Evolutionary conservation across 2,888 invertebrate genomes (phyloP).

Genomic region (Eueremaeus valkanovi): DNA sequence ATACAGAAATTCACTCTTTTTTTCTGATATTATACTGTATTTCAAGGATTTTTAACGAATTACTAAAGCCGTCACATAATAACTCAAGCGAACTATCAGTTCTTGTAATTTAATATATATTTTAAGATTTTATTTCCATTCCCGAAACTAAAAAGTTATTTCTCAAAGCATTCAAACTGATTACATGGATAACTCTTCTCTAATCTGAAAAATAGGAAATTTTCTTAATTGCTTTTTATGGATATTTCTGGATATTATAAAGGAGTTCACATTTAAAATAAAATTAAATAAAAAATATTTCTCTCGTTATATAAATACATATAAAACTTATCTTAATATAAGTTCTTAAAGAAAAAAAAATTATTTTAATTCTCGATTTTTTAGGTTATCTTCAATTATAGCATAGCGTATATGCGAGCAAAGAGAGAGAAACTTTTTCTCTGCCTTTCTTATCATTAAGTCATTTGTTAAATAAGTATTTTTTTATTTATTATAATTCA

Average conservation of each 20-base stretch:
- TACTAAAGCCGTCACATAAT: background rate
- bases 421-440: background rate
- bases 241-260: too few relatives aligned
- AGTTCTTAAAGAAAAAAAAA: background rate
- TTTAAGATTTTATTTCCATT: too few relatives aligned
- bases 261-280: too few relatives aligned
- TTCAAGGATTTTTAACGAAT: conserved; percentile 19
- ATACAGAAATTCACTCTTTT: too few relatives aligned
- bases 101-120: background rate
- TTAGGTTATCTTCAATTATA: background rate
- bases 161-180: too few relatives aligned
- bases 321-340: background rate
- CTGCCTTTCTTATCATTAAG: conserved; percentile 20
- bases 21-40: too few relatives aligned
- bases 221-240: too few relatives aligned
- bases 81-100: conserved; percentile 5
- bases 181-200: too few relatives aligned
- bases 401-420: background rate
- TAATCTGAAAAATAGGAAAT: too few relatives aligned
- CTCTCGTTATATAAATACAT: too few relatives aligned
- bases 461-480: conserved; percentile 17
- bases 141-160: too few relatives aligned
- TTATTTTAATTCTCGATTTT: background rate
- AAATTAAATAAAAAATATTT: too few relatives aligned
- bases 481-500: background rate